Percentiles rank a stretch among this genome's conserved stretches.
These are phyloP conservation scores for Epiblema foenella DNA, from an alignment of 2,888 invertebrate species.

Conservation along the genomic window DNA sequence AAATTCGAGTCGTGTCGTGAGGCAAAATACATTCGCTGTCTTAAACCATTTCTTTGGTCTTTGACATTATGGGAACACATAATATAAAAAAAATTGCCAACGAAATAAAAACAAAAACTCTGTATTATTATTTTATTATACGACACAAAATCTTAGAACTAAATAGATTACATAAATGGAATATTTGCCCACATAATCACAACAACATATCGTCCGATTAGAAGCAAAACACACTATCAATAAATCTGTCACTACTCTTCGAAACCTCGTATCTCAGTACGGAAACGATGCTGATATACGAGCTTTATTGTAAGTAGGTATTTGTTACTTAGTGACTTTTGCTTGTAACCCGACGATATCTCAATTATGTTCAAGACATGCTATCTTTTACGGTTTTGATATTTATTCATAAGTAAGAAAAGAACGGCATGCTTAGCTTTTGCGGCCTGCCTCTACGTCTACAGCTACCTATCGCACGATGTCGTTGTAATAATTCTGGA, in stretches of 20 bases:
- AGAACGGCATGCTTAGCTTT: not conserved
- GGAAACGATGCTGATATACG: too few relatives aligned
- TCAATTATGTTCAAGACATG: not conserved
- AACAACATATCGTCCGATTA: not conserved
- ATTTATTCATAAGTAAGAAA: not conserved
- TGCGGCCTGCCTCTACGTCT: not conserved
- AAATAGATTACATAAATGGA: conserved; percentile 25
- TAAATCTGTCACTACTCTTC: too few relatives aligned
- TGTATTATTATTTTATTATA: conserved; percentile 10
- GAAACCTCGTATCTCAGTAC: too few relatives aligned
- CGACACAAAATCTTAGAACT: conserved; percentile 16
- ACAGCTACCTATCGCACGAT: not conserved
- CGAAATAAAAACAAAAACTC: not conserved
- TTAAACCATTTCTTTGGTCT: too few relatives aligned
- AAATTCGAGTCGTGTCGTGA: too few relatives aligned
- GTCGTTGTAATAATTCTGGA: not conserved
- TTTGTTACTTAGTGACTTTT: too few relatives aligned
- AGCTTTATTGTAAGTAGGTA: too few relatives aligned
- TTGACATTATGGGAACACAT: too few relatives aligned
- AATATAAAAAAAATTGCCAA: not conserved
- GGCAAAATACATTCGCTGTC: too few relatives aligned
- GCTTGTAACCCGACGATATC: too few relatives aligned
- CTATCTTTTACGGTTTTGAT: not conserved
- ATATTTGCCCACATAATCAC: not conserved
- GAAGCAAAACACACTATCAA: not conserved